phyloP scores from a whole-genome alignment of 1,140 invertebrate species.

The Psix sp. region DNA sequence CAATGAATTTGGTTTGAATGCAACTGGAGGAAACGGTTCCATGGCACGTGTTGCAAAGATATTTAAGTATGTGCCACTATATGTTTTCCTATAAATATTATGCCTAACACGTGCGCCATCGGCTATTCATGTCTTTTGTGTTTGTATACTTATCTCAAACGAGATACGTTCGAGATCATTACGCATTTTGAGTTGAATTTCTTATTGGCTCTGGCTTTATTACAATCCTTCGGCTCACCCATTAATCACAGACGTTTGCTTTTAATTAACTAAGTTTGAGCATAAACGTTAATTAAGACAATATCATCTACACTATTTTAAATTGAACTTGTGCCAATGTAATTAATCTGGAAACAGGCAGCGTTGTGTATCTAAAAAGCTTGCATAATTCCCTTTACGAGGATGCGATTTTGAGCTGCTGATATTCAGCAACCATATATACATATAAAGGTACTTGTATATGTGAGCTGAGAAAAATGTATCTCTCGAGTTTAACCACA shows the following conservation, averaged over 20 bases:
- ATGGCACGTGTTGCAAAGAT: constrained; percentile 18
- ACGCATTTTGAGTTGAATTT: constrained; percentile 11
- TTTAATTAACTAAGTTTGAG: too few relatives aligned
- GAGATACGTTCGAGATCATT: constrained; percentile 21
- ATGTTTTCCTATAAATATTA: constrained; percentile 24
- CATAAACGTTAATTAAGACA: too few relatives aligned
- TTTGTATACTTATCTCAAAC: constrained; percentile 5
- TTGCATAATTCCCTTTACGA: too few relatives aligned
- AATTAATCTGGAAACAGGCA: too few relatives aligned
- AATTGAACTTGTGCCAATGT: too few relatives aligned
- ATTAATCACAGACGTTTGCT: too few relatives aligned
- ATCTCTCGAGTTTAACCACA: constrained; percentile 46
- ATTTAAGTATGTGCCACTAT: constrained; percentile 10
- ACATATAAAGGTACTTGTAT: too few relatives aligned
- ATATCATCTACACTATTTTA: too few relatives aligned
- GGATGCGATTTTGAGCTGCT: too few relatives aligned
- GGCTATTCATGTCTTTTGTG: constrained; percentile 26
- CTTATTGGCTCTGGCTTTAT: constrained; percentile 8
- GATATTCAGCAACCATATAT: too few relatives aligned
- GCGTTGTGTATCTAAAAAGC: too few relatives aligned
- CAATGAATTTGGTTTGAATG: neutral
- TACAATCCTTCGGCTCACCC: too few relatives aligned
- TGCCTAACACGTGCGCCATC: constrained; percentile 41
- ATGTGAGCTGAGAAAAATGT: constrained; percentile 9
- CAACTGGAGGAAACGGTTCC: neutral